Base-by-base conservation (phyloP, 2,113 vertebrate species). In the Carassius carassius region DNA sequence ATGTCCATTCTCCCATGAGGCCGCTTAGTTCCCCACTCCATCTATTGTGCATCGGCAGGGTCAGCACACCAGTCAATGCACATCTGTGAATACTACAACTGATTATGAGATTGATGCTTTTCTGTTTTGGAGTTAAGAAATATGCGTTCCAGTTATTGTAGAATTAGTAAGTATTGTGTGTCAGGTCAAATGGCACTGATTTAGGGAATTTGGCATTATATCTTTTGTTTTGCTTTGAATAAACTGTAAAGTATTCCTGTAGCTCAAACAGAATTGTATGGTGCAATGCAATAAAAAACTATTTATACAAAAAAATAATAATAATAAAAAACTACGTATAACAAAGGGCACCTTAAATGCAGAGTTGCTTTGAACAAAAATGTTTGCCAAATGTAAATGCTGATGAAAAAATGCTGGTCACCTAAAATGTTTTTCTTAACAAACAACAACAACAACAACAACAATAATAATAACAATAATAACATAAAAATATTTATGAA, bases 1-100 rank as follows among this genome's bases (percentile, higher is more conserved):
- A 86, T 78, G 85, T 41, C 73, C 35, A 49, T 41, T 86, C 65
- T 88, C 87, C 78, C 87, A 84, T 58, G 82, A 86, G 85, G 44
- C 85, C 21, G 3, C 74, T 78, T 74, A 76, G 69, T 51, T 84
- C 62, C 80, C 51, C 77, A 35, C 70, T 87, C 72, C 17, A 63
- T 62, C 76, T 56, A 63, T 63, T 85, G 79, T 69, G 79, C 25
- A 35, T 25, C 10, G 12, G 23, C 37, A 54, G 62, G 83, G 67
- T 82, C 81, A 82, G 49, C 14, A 16, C 49, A 17, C 32, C 21
- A 21, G 67, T 82, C 81, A 82, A 25, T 58, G 81, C 44, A 51
- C 17, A 4, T 69, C 16, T 32, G 32, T 17, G 29, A 73, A 82
- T 72, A 58, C 21, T 25, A 56, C 63, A 51, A 9, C 13, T 56